Percentiles rank a stretch among this genome's conserved stretches.
phyloP scores from a whole-genome alignment of 2,888 invertebrate genomes.

The Coelinius sp. region DNA sequence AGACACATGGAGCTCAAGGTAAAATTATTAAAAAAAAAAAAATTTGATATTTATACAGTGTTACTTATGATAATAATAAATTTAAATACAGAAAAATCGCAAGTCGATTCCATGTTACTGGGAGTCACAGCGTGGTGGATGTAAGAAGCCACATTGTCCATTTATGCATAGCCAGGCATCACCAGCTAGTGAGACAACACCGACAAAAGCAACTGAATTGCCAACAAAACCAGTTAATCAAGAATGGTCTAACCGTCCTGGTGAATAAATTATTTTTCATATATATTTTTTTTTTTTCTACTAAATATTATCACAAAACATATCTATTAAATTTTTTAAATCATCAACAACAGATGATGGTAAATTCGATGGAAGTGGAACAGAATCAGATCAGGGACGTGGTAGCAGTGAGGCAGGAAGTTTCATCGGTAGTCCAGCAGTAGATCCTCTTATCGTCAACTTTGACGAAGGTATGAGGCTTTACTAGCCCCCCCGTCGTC shows the following conservation, averaged over 20 bases:
- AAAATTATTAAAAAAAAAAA: too few relatives aligned
- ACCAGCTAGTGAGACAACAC: conserved; percentile 50
- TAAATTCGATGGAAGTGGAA: conserved; percentile 66
- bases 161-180: conserved; percentile 78
- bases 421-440: conserved; percentile 72
- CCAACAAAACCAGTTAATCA: conserved; percentile 61
- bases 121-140: conserved; percentile 89
- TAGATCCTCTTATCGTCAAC: conserved; percentile 83
- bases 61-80: too few relatives aligned
- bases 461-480: conserved; percentile 88
- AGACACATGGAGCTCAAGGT: conserved; percentile 90
- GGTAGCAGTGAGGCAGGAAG: conserved; percentile 67
- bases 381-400: conserved; percentile 66
- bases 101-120: conserved; percentile 89
- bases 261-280: conserved; percentile 51
- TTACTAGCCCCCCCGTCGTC: conserved; percentile 74
- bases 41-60: too few relatives aligned
- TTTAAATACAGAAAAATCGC: conserved; percentile 84
- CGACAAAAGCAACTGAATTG: conserved; percentile 57
- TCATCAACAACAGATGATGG: conserved; percentile 60
- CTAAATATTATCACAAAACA: too few relatives aligned
- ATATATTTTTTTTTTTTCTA: too few relatives aligned
- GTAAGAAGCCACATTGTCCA: conserved; percentile 87
- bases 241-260: conserved; percentile 66
- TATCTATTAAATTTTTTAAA: too few relatives aligned